Evolutionary conservation across 35 echinoderm and acorn worm species (phyloP), one percentile per base, ranked within the genome.

Genomic region (Ophioderma brevispina): DNA sequence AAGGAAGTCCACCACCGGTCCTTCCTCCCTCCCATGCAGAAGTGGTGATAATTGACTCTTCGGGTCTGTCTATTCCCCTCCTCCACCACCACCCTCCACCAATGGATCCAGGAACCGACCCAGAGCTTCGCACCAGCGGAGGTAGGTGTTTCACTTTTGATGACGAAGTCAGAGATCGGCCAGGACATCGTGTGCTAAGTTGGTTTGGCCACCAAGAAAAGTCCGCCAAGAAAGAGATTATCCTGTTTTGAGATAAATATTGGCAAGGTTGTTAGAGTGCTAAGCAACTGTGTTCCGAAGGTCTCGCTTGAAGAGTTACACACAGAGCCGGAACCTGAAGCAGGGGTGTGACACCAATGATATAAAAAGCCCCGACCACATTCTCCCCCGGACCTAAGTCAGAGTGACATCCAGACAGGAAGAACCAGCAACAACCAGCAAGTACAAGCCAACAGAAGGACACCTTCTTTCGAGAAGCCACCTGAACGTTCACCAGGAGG

Each of bases 171-270:
- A 18, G 28, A 86, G 33, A 37, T 81, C 40, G 90, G 82, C 36
- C 49, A 76, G 64, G 86, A 81, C 21, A 40, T 91, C 82, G 90
- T 1, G 76, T 91, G 90, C 70, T 15, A 49, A 77, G 34, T 70
- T 91, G 13, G 90, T 91, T 13, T 91, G 90, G 90, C 90, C 90
- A 13, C 90, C 90, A 13, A 37, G 90, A 28, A 85, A 56, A 70
- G n/a, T 15, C 23, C 2, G 10, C 6, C 10, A 70, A 25, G 10
- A 25, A 25, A 8, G 59, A 25, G 59, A 70, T 15, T 8, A 70
- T 13, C 59, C 59, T 15, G 59, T 15, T 13, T 70, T 25, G 59
- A 70, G 15, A n/a, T n/a, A n/a, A 70, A 70, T 30, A 70, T 70
- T 25, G 59, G 59, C 59, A 25, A 70, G 10, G 23, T 30, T 70